Evolutionary conservation across 2,888 invertebrate genomes (phyloP).

Genomic region (Odontomyia ornata): DNA sequence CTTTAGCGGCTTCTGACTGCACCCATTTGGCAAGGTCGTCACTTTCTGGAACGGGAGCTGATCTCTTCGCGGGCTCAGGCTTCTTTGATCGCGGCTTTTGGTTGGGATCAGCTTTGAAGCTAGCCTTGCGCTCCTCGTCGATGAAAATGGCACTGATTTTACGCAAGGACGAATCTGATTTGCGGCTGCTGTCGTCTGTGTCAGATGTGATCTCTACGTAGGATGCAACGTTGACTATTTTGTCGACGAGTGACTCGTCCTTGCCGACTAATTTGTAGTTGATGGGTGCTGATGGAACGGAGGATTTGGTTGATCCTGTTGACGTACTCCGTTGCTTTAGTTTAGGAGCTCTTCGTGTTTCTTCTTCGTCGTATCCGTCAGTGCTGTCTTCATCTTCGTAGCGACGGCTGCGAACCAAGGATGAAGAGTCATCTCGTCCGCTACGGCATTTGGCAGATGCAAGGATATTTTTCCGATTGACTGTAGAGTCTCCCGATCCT

Average conservation of each 20-base stretch:
- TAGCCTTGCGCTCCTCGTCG: constrained; percentile 64
- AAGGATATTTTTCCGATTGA: constrained; percentile 86
- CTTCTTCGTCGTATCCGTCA: constrained; percentile 62
- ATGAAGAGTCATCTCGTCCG: constrained; percentile 78
- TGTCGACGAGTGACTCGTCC: constrained; percentile 61
- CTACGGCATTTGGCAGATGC: constrained; percentile 87
- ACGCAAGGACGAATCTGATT: constrained; percentile 61
- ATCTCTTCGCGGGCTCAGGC: constrained; percentile 50
- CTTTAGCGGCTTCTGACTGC: constrained; percentile 57
- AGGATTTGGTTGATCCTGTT: constrained; percentile 51
- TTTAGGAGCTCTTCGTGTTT: constrained; percentile 63
- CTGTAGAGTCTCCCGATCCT: constrained; percentile 78
- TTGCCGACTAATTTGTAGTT: constrained; percentile 58
- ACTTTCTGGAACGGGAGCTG: constrained; percentile 46
- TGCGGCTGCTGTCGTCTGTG: constrained; percentile 63
- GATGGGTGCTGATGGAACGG: constrained; percentile 53
- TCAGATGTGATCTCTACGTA: constrained; percentile 64
- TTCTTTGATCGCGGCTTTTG: constrained; percentile 56
- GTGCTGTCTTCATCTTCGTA: constrained; percentile 69
- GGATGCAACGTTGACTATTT: constrained; percentile 63
- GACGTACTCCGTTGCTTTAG: constrained; percentile 60
- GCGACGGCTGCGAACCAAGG: constrained; percentile 73
- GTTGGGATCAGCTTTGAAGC: constrained; percentile 61
- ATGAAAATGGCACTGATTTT: constrained; percentile 65
- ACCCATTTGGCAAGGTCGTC: constrained; percentile 59